phyloP scores from a whole-genome alignment of 2,113 vertebrate genomes.

The Eonycteris spelaea region DNA sequence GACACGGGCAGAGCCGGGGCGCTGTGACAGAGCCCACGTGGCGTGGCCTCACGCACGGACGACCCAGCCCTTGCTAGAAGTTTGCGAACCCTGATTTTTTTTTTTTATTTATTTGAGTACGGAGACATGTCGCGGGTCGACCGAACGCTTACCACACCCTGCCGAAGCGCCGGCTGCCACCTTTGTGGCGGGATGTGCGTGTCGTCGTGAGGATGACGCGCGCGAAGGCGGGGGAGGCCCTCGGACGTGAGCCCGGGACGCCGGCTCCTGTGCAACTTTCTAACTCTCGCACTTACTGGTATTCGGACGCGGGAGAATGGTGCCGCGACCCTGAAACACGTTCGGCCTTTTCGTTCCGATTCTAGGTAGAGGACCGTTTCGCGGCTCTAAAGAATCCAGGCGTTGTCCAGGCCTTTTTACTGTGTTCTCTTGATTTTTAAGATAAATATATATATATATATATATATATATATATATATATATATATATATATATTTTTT shows the following conservation, averaged over 20 bases:
- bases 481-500: too few relatives aligned
- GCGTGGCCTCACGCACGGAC: too few relatives aligned
- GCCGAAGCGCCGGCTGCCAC: neutral
- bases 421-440: neutral
- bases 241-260: neutral
- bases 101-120: too few relatives aligned
- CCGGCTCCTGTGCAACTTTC: fast-evolving
- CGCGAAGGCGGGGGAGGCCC: fast-evolving
- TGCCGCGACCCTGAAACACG: neutral
- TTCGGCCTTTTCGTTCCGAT: neutral
- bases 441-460: too few relatives aligned
- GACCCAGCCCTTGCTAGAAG: neutral
- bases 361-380: neutral
- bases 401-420: neutral
- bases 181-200: fast-evolving
- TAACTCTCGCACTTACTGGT: fast-evolving
- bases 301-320: too few relatives aligned
- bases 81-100: neutral
- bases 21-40: fast-evolving
- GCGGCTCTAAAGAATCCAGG: neutral
- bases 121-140: neutral
- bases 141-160: neutral
- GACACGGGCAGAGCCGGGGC: fast-evolving
- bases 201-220: fast-evolving
- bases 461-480: too few relatives aligned